These are phyloP conservation scores for Apamea epomidion DNA, from an alignment of 2,888 invertebrate species.

Conservation along the genomic window DNA sequence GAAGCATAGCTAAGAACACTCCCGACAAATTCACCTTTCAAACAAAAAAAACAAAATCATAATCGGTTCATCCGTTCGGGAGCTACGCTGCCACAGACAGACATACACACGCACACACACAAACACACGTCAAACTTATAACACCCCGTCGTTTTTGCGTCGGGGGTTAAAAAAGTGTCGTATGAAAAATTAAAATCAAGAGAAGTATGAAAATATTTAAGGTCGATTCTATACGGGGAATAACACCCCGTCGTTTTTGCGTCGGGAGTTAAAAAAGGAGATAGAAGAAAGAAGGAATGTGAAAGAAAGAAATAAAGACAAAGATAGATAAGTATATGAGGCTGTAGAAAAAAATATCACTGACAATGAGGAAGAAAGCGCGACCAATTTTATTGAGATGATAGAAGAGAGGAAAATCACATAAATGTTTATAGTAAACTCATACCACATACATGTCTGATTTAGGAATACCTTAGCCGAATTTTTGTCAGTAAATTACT, in stretches of 20 bases:
- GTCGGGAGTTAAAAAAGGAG: no score
- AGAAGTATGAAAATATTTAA: background rate
- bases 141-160: no score
- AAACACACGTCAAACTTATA: no score
- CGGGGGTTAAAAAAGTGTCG: no score
- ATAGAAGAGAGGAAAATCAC: background rate
- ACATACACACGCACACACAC: no score
- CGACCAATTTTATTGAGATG: background rate
- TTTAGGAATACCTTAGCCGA: background rate
- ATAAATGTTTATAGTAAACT: background rate
- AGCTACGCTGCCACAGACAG: no score
- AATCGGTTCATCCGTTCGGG: no score
- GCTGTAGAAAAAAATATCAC: background rate
- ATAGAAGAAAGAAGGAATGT: background rate
- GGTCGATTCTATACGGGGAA: background rate
- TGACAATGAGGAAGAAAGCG: background rate
- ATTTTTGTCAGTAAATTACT: background rate
- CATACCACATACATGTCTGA: background rate
- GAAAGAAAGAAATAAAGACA: background rate
- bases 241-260: no score
- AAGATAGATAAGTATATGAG: background rate
- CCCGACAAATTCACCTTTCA: no score
- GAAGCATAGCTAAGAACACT: no score
- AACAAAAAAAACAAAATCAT: no score
- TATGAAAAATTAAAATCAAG: background rate